These are phyloP conservation scores for Bryconaethiops microstoma DNA, from an alignment of 2,797 vertebrate genomes.

Conservation along the genomic window DNA sequence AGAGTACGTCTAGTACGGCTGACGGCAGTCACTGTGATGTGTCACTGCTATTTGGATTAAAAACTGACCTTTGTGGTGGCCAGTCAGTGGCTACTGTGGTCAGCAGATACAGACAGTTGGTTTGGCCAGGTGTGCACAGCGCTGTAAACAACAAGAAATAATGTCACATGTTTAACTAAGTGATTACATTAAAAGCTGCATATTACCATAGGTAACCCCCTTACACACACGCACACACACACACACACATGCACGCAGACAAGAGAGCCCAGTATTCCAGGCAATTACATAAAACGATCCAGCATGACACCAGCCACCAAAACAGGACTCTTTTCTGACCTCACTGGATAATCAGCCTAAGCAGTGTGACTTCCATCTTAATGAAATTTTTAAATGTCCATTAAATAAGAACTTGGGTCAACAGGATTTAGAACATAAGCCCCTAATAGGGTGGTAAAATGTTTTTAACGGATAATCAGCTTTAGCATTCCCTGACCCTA, in stretches of 20 bases:
- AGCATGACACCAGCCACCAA: conserved; percentile 1
- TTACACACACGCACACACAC: conserved; percentile 6
- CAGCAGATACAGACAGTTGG: conserved; percentile 19
- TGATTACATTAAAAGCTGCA: background rate
- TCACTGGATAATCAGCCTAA: conserved; percentile 60
- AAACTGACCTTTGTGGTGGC: background rate
- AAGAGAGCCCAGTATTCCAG: background rate
- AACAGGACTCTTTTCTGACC: conserved; percentile 52
- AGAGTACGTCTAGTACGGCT: background rate
- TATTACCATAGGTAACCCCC: conserved; percentile 2
- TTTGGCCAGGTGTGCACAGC: background rate
- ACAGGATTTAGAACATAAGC: conserved; percentile 68
- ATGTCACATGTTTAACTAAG: conserved; percentile 3
- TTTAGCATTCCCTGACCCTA: conserved; percentile 55
- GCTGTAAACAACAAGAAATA: conserved; percentile 30
- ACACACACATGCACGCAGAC: conserved; percentile 16
- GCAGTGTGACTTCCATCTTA: conserved; percentile 55
- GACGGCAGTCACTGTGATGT: conserved; percentile 4
- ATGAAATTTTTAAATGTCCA: conserved; percentile 70
- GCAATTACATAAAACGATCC: conserved; percentile 26
- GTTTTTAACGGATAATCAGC: conserved; percentile 67
- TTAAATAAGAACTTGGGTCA: conserved; percentile 72
- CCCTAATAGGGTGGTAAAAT: conserved; percentile 62
- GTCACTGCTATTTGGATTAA: conserved; percentile 4
- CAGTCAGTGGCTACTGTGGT: background rate